Base-by-base conservation (phyloP, 2,113 vertebrate genomes). In the Oreochromis niloticus region DNA sequence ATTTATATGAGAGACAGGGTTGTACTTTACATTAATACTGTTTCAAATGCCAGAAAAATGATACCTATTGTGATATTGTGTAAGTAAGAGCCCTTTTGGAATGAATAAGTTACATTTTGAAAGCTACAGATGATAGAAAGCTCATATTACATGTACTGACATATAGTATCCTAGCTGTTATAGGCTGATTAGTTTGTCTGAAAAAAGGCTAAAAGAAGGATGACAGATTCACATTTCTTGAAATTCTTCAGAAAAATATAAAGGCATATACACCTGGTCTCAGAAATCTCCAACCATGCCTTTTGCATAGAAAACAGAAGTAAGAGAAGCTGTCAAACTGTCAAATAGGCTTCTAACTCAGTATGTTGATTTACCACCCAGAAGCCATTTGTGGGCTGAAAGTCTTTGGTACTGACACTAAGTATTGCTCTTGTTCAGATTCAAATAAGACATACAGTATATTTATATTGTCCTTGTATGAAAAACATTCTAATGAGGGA, bases 271-370 rank as follows among this genome's bases (percentile, higher is more conserved):
- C 24, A 46, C 24, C 9, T 32, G 19, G 78, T 79, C 32, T 14
- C 84, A 81, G 54, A 56, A 66, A 66, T 84, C 84, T 88, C 50
- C 52, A 87, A 16, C 10, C 17, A 54, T 80, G 24, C 41, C 27
- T 41, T 83, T 81, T 87, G 24, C 75, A 86, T 24, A 19, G 50
- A 89, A 87, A 91, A 84, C 6, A 83, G 17, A 71, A 59, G 59
- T 82, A 84, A 88, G 39, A 34, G 57, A 85, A 85, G 79, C 89
- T 87, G 89, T 92, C 87, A 89, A 89, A 41, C 83, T 90, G 88
- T 89, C 89, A 90, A 22, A 71, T n/a, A 73, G 2, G 6, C 56
- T 90, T 92, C 56, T 80, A 56, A 54, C 81, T 43, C 59, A 27
- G 32, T 30, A 79, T 82, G 80, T 46, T 66, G 79, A 82, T 83